Base-by-base conservation (phyloP, 2,888 invertebrate species). In the Cylloceria caligata region DNA sequence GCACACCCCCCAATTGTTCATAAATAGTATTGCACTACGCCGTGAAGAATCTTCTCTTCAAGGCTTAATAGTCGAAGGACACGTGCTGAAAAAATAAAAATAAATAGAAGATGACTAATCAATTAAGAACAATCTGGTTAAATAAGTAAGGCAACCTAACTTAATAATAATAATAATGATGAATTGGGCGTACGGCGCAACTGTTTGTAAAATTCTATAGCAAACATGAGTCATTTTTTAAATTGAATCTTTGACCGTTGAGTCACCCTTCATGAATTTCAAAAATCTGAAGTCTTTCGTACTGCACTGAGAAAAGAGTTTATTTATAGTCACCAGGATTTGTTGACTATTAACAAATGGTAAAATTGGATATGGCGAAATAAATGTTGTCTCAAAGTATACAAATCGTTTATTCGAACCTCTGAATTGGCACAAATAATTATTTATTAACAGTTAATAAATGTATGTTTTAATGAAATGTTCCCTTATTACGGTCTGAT, bases 11-110 rank as follows among this genome's bases (percentile, higher is more conserved):
- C 5, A 27, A 36, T 60, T 42, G 16, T 60, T n/a, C 27, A 42
- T 60, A 71, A 55, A 55, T 64, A 64, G 64, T 30, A 30, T 30
- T 47, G 45, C 45, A 16, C 30, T 11, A 11, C 30, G 16, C 6
- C 7, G 19, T 47, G 60, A 5, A 27, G 30, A 47, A 39, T 60
- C 45, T 72, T 24, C 7, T 16, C 21, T 21, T 7, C 4, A 24
- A n/a, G 24, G 19, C n/a, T 64, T 21, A 5, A n/a, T 24, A 1
- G 2, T 24, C 21, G 39, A 24, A 42, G 39, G 42, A 64, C 19
- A 21, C 24, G 24, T 4, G 19, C 6, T 19, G 1, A 5, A 42
- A 64, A 64, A 64, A 36, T 36, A 64, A 21, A 42, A 64, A 36
- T 64, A 36, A 16, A 7, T 39, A 39, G 19, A 24, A n/a, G 36